Conservation (phyloP, 2,888 invertebrate genomes). For the Saturnia pavonia region DNA sequence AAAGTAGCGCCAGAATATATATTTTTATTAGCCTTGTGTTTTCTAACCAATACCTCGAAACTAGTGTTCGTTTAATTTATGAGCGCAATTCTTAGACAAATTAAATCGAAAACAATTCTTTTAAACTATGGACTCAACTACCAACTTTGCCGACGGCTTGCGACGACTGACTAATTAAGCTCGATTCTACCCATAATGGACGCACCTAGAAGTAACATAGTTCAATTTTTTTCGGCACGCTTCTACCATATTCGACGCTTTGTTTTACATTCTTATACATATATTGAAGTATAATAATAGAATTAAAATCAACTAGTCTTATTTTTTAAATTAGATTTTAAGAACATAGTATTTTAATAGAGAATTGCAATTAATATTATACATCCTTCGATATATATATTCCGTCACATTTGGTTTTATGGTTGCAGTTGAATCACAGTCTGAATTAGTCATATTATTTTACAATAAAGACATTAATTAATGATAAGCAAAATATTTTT, state of each 20-base stretch:
- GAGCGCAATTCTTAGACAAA: background rate
- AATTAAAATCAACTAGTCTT: background rate
- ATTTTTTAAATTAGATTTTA: background rate
- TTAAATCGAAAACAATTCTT: too few species aligned
- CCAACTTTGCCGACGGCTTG: background rate
- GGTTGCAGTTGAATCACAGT: background rate
- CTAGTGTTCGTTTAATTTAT: background rate
- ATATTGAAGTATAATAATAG: conserved; percentile 6
- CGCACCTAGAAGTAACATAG: background rate
- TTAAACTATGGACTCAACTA: background rate
- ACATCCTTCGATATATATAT: background rate
- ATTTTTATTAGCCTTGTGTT: background rate
- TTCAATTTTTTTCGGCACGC: background rate
- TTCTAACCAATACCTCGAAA: background rate
- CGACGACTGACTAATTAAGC: background rate
- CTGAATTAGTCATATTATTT: background rate
- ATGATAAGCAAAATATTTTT: too few species aligned
- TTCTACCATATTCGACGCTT: background rate
- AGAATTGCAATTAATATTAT: background rate
- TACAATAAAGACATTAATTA: background rate
- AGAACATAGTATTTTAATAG: background rate
- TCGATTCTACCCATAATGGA: background rate
- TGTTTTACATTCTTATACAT: background rate
- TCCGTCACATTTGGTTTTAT: background rate
- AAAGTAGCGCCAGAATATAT: background rate